These are phyloP conservation scores for Cremastinae sp. DNA, from an alignment of 2,888 invertebrate species.

Conservation along the genomic window DNA sequence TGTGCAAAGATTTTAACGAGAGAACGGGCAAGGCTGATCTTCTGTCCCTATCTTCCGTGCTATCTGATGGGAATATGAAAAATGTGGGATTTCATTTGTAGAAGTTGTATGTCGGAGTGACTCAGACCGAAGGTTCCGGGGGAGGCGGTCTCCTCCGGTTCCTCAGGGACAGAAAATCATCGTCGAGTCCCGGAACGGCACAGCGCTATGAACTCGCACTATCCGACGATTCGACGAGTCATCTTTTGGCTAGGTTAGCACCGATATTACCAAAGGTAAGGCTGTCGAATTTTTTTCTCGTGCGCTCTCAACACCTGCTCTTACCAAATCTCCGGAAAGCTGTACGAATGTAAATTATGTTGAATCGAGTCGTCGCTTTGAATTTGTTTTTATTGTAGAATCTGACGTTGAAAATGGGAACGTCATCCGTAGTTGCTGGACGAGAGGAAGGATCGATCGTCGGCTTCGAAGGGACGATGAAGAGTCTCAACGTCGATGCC, in stretches of 20 bases:
- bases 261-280: conserved; percentile 90
- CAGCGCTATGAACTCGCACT: conserved; percentile 61
- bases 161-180: conserved; percentile 76
- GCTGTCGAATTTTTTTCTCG: conserved; percentile 10
- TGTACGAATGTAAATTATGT: background rate
- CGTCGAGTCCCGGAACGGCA: conserved; percentile 65
- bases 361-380: conserved; percentile 65
- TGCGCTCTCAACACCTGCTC: background rate
- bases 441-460: conserved; percentile 85
- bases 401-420: conserved; percentile 87
- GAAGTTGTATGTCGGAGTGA: conserved; percentile 85
- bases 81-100: conserved; percentile 77
- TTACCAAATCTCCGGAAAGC: background rate
- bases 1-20: conserved; percentile 2
- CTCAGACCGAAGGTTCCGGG: conserved; percentile 82
- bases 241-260: conserved; percentile 82
- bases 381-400: conserved; percentile 89
- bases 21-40: conserved; percentile 62
- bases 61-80: conserved; percentile 63
- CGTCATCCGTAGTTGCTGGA: conserved; percentile 86
- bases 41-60: conserved; percentile 67
- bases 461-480: conserved; percentile 86
- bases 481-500: conserved; percentile 83
- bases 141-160: conserved; percentile 77
- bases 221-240: conserved; percentile 65